Base-by-base conservation (phyloP, 2,797 vertebrate genomes). In the Scolopax rusticola region DNA sequence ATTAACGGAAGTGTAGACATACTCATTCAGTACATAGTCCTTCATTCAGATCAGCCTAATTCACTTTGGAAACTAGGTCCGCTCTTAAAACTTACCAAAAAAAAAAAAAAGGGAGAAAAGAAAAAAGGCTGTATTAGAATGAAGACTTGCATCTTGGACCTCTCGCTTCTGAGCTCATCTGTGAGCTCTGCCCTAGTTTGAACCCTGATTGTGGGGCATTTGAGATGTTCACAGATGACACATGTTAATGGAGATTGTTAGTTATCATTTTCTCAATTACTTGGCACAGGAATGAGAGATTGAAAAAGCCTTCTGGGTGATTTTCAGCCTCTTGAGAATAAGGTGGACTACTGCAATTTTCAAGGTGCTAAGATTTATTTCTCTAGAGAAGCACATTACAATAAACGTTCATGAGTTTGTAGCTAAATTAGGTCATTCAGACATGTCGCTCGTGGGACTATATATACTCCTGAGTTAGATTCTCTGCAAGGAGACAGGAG, bases 121-220 rank as follows among this genome's bases (percentile, higher is more conserved):
- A 47, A 43, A 14, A 28, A 2, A 27, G 36, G 10, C 16, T 51
- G 10, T 33, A 56, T 45, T 48, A 67, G 17, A 47, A 54, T 3
- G 9, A 40, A 61, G 20, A 53, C 24, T 56, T 67, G 8, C 32
- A 69, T 9, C 24, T 0, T 0, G 1, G 64, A 61, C 24, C 8
- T 68, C 17, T 30, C 0, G 3, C 6, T 21, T 32, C 12, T 0
- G 0, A 51, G 19, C 63, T 74, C 24, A 87, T 45, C 54, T 57
- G 18, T 23, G 11, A 80, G 50, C 32, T 87, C 8, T 67, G 68
- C 15, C 54, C 71, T 53, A 73, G 30, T 77, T 33, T 78, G 64
- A 93, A 87, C 40, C 18, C 15, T 21, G 13, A 56, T 19, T 56
- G 14, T 45, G 47, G 38, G 45, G 59, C 40, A 87, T 56, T 33